Base-by-base conservation (phyloP, 1,140 invertebrate genomes). In the Pachyrhynchus sulphureomaculatus region DNA sequence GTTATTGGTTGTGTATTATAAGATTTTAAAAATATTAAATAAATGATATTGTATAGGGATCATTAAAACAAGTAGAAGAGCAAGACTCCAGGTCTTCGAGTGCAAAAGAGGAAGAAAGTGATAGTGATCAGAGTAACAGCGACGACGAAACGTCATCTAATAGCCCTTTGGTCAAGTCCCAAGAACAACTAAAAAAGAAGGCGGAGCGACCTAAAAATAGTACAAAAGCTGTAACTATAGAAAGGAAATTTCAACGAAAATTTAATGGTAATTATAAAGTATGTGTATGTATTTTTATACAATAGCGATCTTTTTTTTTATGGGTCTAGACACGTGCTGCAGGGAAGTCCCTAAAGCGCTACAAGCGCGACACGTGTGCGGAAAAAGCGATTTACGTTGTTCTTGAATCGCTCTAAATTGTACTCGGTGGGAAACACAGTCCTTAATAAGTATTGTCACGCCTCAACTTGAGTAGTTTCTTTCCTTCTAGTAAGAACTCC, bases 1-100 rank as follows among this genome's bases (percentile, higher is more conserved):
- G n/a, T n/a, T n/a, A n/a, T n/a, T n/a, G n/a, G n/a, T n/a, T n/a
- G n/a, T n/a, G n/a, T n/a, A n/a, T n/a, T n/a, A n/a, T n/a, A n/a
- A n/a, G n/a, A n/a, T n/a, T n/a, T n/a, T n/a, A n/a, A n/a, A n/a
- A n/a, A n/a, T n/a, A n/a, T n/a, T n/a, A n/a, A n/a, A n/a, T n/a
- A n/a, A n/a, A 29, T 29, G 2, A 29, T 9, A 2, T 10, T 29
- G 12, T 10, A 9, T 29, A 36, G 45, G 49, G 36, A 12, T 21
- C 42, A 12, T 32, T n/a, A 26, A 51, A 63, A 33, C 26, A 33
- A 37, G 45, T 59, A 32, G 49, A 37, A 58, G 53, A 51, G n/a
- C 65, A 64, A 62, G 65, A 63, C 21, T 56, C 57, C 8, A 64
- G 57, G 33, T 64, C 66, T 2, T 68, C 68, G 4, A 70, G 63